phyloP scores from a whole-genome alignment of 2,113 vertebrate species.

The Lampris megalopsis region DNA sequence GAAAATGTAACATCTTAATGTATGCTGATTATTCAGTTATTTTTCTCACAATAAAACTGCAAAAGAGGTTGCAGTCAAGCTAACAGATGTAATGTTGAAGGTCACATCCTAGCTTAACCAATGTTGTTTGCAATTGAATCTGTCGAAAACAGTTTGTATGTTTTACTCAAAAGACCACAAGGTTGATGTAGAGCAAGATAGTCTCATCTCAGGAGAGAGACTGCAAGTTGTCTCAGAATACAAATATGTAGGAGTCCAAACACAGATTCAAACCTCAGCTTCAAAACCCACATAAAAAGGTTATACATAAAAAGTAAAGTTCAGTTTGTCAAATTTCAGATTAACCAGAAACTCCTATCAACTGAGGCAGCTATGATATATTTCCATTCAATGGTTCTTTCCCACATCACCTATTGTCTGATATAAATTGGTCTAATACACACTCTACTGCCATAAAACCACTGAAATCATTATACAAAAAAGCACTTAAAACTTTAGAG shows the following conservation, averaged over 20 bases:
- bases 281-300: neutral
- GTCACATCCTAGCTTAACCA: too few relatives aligned
- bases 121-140: too few relatives aligned
- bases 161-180: neutral
- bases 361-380: neutral
- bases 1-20: too few relatives aligned
- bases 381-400: neutral
- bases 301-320: neutral
- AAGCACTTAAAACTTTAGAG: neutral
- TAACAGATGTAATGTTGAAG: too few relatives aligned
- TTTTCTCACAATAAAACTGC: too few relatives aligned
- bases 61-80: too few relatives aligned
- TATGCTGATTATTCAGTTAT: too few relatives aligned
- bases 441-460: neutral
- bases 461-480: neutral
- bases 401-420: neutral
- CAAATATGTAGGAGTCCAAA: too few relatives aligned
- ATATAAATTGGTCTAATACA: neutral
- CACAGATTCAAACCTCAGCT: too few relatives aligned
- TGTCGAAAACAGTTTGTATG: neutral
- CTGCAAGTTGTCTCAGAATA: too few relatives aligned
- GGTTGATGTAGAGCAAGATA: neutral
- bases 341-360: neutral
- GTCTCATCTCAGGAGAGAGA: neutral
- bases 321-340: slow-evolving; percentile 7